Evolutionary conservation across 2,113 vertebrate genomes (phyloP), one percentile per base, ranked within the genome.

Genomic region (Prietella phreatophila): DNA sequence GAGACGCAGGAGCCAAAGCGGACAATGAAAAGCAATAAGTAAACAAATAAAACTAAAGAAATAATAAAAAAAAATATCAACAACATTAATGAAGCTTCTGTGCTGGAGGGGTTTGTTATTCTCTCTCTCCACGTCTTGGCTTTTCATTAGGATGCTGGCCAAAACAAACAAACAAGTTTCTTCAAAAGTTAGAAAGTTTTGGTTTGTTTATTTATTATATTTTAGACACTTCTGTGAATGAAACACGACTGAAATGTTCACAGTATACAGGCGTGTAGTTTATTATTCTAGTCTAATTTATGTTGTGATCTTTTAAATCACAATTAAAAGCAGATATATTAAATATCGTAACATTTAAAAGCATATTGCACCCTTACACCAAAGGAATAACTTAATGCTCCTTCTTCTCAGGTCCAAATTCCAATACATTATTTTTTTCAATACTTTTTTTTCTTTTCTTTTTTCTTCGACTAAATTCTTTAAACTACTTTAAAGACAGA

Each of bases 21-120:
- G 86, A 89, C 92, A 91, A 94, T 94, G 92, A 91, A 91, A 91
- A 94, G 95, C 92, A 93, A 93, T 92, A 93, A 95, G 93, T 94
- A 93, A 95, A 94, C 93, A 93, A 93, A 95, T 92, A 94, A 90
- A 88, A 42, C 5, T 47, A 47, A 47, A 47, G 0, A 42, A 42
- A 4, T 3, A 42, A 42, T 0, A 42, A 42, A 42, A 4, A 89
- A 13, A 88, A 87, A 69, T 11, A 89, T 78, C 56, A 85, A 90
- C 79, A 81, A 69, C 65, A 83, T 88, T 91, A 85, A 73, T 85
- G 91, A 92, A 88, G 85, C 89, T 73, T 88, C 73, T 85, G 83
- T 63, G 14, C 6, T 22, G 78, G 6, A 8, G 10, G 10, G 1
- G 17, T 69, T 71, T 63, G 25, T 82, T 82, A 1, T 20, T 82